Percentiles rank a stretch among this genome's conserved stretches.
Conservation (phyloP, 2,888 invertebrate species). For the Athetis lepigone region DNA sequence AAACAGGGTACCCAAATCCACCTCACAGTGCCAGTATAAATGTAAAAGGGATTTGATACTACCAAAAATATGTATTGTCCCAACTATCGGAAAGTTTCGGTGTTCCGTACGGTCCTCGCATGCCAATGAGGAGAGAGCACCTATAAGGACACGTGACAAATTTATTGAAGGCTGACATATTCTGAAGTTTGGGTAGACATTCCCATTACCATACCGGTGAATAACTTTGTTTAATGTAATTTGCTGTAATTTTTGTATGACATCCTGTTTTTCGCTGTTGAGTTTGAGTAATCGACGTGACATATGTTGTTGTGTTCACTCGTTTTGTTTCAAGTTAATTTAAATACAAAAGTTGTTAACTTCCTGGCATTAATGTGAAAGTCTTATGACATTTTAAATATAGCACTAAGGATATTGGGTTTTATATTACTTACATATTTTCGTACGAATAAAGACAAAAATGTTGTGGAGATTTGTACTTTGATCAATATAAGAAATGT, state of each 20-base stretch:
- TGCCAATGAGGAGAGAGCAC: slow-evolving; percentile 43
- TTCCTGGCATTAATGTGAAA: neutral
- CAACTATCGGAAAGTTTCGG: slow-evolving; percentile 55
- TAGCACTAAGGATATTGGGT: neutral
- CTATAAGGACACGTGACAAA: slow-evolving; percentile 21
- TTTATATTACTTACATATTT: neutral
- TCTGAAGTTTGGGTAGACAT: slow-evolving; percentile 35
- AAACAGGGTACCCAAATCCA: slow-evolving; percentile 5
- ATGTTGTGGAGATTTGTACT: too few species aligned
- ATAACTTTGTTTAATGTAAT: slow-evolving; percentile 39
- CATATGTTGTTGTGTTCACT: neutral
- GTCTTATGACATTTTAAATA: neutral
- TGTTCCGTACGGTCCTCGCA: slow-evolving; percentile 44
- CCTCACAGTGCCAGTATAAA: neutral
- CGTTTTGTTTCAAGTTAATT: neutral
- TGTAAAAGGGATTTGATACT: slow-evolving; percentile 37
- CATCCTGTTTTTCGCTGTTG: neutral
- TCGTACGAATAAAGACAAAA: too few species aligned
- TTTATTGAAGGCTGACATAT: slow-evolving; percentile 50
- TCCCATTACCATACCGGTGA: slow-evolving; percentile 9
- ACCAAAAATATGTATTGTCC: slow-evolving; percentile 47
- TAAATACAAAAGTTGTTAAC: neutral
- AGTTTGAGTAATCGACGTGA: slow-evolving; percentile 26
- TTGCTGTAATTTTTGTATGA: slow-evolving; percentile 11
- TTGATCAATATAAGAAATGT: neutral